These are phyloP conservation scores for Lemur catta DNA, from an alignment of 2,797 vertebrate genomes.

Conservation along the genomic window DNA sequence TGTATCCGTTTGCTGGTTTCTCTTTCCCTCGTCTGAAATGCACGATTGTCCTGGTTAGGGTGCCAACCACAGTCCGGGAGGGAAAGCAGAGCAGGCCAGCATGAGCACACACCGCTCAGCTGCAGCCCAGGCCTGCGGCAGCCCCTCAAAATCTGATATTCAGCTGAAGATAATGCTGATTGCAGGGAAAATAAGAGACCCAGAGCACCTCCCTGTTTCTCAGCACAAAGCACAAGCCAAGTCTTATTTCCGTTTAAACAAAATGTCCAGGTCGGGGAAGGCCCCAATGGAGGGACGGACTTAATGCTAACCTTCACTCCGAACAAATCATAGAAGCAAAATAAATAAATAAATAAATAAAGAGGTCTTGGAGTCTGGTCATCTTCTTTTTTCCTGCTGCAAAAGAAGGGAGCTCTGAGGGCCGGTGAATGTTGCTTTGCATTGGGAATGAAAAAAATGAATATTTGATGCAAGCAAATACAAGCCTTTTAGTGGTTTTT, in stretches of 20 bases:
- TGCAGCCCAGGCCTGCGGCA: fast-evolving
- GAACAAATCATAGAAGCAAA: not conserved
- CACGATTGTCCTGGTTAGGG: not conserved
- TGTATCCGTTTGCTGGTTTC: not conserved
- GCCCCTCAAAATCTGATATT: not conserved
- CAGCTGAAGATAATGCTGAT: not conserved
- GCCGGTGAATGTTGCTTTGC: slow-evolving; percentile 15
- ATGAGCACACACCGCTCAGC: too few species aligned
- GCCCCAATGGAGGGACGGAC: not conserved
- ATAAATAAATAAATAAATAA: not conserved
- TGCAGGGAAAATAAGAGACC: not conserved
- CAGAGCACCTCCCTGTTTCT: not conserved
- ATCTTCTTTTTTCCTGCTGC: not conserved
- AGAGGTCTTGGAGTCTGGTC: not conserved
- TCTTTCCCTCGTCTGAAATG: not conserved
- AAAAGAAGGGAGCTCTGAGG: not conserved
- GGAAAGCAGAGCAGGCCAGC: not conserved
- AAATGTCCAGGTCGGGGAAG: not conserved
- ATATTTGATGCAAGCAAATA: slow-evolving; percentile 72
- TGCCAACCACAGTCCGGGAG: not conserved
- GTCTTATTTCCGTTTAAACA: not conserved
- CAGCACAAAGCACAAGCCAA: not conserved
- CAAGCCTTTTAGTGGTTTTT: slow-evolving; percentile 75
- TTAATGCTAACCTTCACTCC: not conserved
- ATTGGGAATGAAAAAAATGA: slow-evolving; percentile 64